phyloP scores from a whole-genome alignment of 2,797 vertebrate species.

The Enteromius treurensis region DNA sequence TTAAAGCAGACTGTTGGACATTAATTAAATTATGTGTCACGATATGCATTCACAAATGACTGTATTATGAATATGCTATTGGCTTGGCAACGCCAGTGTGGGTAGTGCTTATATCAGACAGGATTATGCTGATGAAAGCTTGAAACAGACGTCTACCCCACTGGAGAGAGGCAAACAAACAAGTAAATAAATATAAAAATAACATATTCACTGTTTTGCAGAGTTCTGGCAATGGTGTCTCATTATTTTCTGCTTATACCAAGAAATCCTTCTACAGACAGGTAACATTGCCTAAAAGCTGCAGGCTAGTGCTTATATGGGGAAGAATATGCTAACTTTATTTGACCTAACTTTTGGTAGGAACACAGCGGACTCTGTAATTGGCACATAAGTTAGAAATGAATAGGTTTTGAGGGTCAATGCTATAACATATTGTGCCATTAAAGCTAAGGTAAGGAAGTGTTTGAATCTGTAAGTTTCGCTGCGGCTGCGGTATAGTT shows the following conservation, averaged over 20 bases:
- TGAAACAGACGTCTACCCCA: constrained; percentile 59
- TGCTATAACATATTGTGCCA: not conserved
- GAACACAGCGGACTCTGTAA: constrained; percentile 24
- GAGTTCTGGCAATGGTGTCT: constrained; percentile 28
- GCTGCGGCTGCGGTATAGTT: constrained; percentile 44
- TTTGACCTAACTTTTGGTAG: constrained; percentile 37
- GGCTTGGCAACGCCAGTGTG: constrained; percentile 55
- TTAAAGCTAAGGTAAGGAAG: constrained; percentile 12
- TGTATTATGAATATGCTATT: constrained; percentile 58
- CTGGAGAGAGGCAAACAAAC: constrained; percentile 21
- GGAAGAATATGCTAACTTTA: constrained; percentile 46
- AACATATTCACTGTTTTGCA: constrained; percentile 39
- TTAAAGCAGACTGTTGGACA: constrained; percentile 47
- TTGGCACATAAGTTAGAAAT: constrained; percentile 26
- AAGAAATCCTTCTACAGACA: constrained; percentile 21
- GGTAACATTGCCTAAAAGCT: constrained; percentile 15
- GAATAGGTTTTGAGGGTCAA: constrained; percentile 2
- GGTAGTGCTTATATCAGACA: constrained; percentile 59
- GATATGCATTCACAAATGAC: constrained; percentile 49
- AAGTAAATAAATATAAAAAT: constrained; percentile 24
- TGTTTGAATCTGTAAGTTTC: constrained; percentile 22
- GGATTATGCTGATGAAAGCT: constrained; percentile 57
- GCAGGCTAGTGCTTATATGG: constrained; percentile 38
- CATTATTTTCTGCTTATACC: constrained; percentile 48
- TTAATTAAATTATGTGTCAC: constrained; percentile 59